Conservation (phyloP, 2,888 invertebrate species). For the Dolichopus griseipennis region DNA sequence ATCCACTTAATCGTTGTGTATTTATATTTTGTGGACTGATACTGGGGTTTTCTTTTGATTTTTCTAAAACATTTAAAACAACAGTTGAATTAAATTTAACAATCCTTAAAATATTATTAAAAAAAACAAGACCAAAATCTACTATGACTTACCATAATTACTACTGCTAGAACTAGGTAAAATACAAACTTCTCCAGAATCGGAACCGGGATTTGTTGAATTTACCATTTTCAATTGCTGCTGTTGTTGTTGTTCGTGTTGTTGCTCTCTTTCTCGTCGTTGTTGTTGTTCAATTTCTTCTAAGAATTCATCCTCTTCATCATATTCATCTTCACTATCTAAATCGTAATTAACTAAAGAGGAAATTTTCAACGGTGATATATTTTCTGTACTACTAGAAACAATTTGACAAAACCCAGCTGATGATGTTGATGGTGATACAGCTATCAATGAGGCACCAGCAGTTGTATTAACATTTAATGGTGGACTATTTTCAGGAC, state of each 20-base stretch:
- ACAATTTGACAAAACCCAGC: conserved; percentile 15
- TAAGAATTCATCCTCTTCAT: conserved; percentile 14
- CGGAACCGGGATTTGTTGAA: conserved; percentile 5
- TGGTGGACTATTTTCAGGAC: conserved; percentile 17
- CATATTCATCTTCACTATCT: conserved; percentile 10
- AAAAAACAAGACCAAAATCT: neutral
- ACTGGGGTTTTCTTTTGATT: neutral
- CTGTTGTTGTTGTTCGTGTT: conserved; percentile 15
- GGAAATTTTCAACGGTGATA: conserved; percentile 5
- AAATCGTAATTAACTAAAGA: conserved; percentile 10
- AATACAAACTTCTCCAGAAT: conserved; percentile 2
- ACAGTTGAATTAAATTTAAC: conserved; percentile 14
- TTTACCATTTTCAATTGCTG: conserved; percentile 13
- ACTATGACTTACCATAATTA: conserved; percentile 16
- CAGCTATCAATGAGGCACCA: conserved; percentile 8
- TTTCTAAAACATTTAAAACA: neutral
- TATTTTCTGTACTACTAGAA: conserved; percentile 20
- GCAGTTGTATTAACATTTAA: conserved; percentile 15
- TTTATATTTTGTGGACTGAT: neutral
- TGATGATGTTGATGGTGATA: conserved; percentile 14
- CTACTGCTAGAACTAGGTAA: conserved; percentile 11
- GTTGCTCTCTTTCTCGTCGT: conserved; percentile 24
- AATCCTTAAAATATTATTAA: conserved; percentile 20
- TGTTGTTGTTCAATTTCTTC: conserved; percentile 16
- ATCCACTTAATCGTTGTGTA: conserved; percentile 15